Evolutionary conservation across 2,113 vertebrate genomes (phyloP), one percentile per base, ranked within the genome.

Genomic region (Burhinus bistriatus): DNA sequence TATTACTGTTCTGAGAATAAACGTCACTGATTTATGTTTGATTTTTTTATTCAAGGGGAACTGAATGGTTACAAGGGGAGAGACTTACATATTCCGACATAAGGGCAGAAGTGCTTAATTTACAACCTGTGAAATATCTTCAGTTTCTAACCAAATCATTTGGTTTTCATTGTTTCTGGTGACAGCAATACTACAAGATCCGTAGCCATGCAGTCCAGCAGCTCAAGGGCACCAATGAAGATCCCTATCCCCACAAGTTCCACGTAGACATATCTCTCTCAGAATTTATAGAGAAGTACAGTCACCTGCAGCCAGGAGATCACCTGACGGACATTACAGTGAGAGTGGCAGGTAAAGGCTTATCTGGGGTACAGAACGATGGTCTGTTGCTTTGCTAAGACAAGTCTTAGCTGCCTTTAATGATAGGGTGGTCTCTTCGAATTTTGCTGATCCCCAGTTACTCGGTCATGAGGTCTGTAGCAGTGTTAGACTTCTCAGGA

Each of bases 101-200:
- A 47, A 57, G 11, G 30, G 29, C 25, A 93, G 9, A n/a, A 91
- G 12, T 52, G 51, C 64, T 79, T 59, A 58, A 29, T 65, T 77
- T 72, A 11, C 15, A n/a, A 18, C 12, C 15, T 81, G 5, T 55
- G 30, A 66, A 30, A 9, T 71, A 40, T 34, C 72, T 94, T 61
- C 9, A 32, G 12, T 83, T 83, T 85, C 20, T 92, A 69, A 89
- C 30, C 44, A 61, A 81, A 19, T 70, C 0, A 0, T 62, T 85
- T 88, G 7, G 5, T 77, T 91, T 73, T 87, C 36, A 94, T 87
- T 92, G 45, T 92, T 77, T 94, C 17, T 82, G 73, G 20, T 87
- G 57, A 65, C 89, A 99, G 99, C 99, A 99, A 99, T 99, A 99
- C 96, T 99, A 97, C 97, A 99, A 99, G 98, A 99, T 99, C 87